Percentiles rank a stretch among this genome's conserved stretches.
These are phyloP conservation scores for Diuraphis noxia DNA, from an alignment of 1,140 invertebrate species.

Conservation along the genomic window DNA sequence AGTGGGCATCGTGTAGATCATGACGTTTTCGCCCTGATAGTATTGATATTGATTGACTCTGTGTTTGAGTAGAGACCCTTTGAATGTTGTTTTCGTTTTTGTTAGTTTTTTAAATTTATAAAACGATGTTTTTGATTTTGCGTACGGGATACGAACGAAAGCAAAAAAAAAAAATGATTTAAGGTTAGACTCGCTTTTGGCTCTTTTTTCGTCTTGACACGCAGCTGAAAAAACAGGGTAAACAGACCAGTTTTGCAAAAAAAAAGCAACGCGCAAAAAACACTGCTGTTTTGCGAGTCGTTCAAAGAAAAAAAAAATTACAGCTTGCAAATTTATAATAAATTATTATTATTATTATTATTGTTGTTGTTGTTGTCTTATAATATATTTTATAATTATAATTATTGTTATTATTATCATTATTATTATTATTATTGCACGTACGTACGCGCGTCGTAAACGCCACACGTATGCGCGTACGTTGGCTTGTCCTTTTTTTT, in stretches of 20 bases:
- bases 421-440: constrained; percentile 35
- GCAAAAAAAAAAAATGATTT: not conserved
- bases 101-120: not conserved
- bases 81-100: constrained; percentile 1
- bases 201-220: constrained; percentile 42
- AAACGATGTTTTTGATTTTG: not conserved
- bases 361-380: constrained; percentile 33
- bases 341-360: constrained; percentile 13
- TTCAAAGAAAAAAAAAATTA: not conserved
- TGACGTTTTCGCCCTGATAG: not conserved
- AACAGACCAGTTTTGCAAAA: not conserved
- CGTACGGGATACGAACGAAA: not conserved
- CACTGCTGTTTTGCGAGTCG: constrained; percentile 32
- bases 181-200: constrained; percentile 40
- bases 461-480: constrained; percentile 29
- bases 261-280: constrained; percentile 27
- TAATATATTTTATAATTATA: constrained; percentile 1
- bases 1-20: not conserved
- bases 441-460: constrained; percentile 26
- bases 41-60: not conserved
- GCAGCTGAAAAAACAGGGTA: constrained; percentile 10
- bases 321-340: constrained; percentile 34
- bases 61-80: constrained; percentile 15
- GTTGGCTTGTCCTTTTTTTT: constrained; percentile 38
- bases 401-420: constrained; percentile 18